phyloP scores from a whole-genome alignment of 2,888 invertebrate species.

The Elysia crispata region DNA sequence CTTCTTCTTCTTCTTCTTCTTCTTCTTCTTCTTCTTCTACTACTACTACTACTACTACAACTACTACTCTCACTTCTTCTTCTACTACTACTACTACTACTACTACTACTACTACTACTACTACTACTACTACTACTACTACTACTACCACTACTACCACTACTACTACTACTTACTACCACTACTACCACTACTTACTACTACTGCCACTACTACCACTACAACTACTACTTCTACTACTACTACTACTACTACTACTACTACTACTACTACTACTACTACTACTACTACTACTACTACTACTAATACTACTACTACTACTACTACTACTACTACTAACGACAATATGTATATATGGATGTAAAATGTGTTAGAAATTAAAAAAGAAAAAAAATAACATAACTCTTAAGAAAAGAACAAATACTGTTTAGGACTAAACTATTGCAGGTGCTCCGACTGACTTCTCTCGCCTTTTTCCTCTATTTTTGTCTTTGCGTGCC shows the following conservation, averaged over 20 bases:
- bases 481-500: no score
- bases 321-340: neutral
- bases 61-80: neutral
- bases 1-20: neutral
- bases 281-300: conserved; percentile 9
- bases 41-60: conserved; percentile 1
- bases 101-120: conserved; percentile 9
- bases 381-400: no score
- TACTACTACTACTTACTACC: no score
- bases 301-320: no score
- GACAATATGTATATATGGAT: no score
- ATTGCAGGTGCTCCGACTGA: no score
- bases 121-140: conserved; percentile 9
- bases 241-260: conserved; percentile 4
- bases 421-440: no score
- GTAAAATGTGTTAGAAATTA: no score
- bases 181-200: no score
- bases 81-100: neutral
- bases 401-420: no score
- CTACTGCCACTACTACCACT: neutral
- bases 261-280: conserved; percentile 4
- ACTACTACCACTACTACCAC: conserved; percentile 3
- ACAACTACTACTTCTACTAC: neutral
- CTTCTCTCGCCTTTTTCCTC: no score
- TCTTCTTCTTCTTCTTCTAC: neutral